Evolutionary conservation across 2,113 vertebrate genomes (phyloP).

Genomic region (Oxygymnocypris stewartii): DNA sequence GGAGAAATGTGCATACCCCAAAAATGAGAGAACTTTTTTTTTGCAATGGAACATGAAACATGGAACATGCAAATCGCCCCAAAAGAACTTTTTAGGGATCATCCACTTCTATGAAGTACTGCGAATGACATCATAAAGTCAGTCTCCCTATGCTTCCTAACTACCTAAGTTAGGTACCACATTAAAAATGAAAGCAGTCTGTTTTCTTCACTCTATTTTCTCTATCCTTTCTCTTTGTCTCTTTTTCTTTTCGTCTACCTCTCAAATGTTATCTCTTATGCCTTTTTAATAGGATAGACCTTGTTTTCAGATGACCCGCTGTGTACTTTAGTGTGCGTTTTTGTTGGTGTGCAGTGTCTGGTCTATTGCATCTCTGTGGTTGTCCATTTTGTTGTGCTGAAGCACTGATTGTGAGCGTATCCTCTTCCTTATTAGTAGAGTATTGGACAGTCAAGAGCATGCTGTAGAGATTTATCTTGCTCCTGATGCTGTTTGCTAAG

Average conservation of each 20-base stretch:
- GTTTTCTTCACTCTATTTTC: not conserved
- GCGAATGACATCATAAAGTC: too few species aligned
- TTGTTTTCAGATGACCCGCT: not conserved
- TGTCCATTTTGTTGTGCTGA: slow-evolving; percentile 4
- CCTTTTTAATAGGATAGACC: not conserved
- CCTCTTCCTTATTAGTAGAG: slow-evolving; percentile 6
- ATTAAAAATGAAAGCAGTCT: not conserved
- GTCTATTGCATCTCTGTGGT: not conserved
- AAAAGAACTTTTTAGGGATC: too few species aligned
- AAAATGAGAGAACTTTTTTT: too few species aligned
- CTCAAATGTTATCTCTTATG: not conserved
- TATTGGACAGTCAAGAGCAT: not conserved
- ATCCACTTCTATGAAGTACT: too few species aligned
- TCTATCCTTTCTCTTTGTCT: not conserved
- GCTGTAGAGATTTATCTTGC: not conserved
- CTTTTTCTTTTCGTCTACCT: not conserved
- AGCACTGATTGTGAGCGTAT: not conserved
- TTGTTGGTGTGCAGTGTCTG: not conserved
- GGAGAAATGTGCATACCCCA: not conserved
- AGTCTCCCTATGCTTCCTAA: too few species aligned
- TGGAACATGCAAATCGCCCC: too few species aligned
- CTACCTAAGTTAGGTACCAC: too few species aligned
- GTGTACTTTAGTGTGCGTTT: not conserved
- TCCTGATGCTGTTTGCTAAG: not conserved
- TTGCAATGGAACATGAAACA: too few species aligned